Evolutionary conservation across 2,113 vertebrate species (phyloP), one percentile per base, ranked within the genome.

Genomic region (Tyrannus savana): DNA sequence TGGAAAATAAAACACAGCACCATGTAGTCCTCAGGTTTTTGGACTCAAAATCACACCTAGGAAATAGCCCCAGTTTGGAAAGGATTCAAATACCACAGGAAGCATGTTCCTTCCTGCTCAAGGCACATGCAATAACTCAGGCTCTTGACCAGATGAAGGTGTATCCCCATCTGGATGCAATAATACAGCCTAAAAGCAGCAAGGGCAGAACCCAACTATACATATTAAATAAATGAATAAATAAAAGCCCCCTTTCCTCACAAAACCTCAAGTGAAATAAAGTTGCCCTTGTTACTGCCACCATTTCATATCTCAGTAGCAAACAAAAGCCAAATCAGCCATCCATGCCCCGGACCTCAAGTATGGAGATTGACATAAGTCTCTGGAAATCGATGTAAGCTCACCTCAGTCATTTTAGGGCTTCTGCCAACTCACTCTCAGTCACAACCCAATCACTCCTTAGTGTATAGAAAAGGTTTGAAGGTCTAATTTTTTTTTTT

Each of bases 1-100:
- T 84, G 86, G 90, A 94, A 96, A 96, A 95, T 94, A 93, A 96
- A 97, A 95, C 78, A 91, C 79, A 80, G 95, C 35, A 46, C 73
- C 81, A 72, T 33, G 76, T 63, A 95, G 88, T 83, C 93, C 85
- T 94, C 72, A 92, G 88, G 90, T 92, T 95, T 95, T 94, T 95
- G 93, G 88, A 95, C 88, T 52, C 0, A 94, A 90, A 95, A 92
- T 93, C 92, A 96, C 28, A 60, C 83, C 92, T 94, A 79, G 87
- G 88, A 96, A 96, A 96, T 10, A 97, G 88, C 64, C 60, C 3
- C 49, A 72, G 66, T 62, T 84, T 96, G 96, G 96, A 95, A 93
- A 76, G 49, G 44, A 50, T 84, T 92, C 90, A 96, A 92, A 74
- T 84, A 94, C 85, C 83, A 81, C 90, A 96, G 95, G 93, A 95